Base-by-base conservation (phyloP, 2,797 vertebrate species). In the Enteromius treurensis region DNA sequence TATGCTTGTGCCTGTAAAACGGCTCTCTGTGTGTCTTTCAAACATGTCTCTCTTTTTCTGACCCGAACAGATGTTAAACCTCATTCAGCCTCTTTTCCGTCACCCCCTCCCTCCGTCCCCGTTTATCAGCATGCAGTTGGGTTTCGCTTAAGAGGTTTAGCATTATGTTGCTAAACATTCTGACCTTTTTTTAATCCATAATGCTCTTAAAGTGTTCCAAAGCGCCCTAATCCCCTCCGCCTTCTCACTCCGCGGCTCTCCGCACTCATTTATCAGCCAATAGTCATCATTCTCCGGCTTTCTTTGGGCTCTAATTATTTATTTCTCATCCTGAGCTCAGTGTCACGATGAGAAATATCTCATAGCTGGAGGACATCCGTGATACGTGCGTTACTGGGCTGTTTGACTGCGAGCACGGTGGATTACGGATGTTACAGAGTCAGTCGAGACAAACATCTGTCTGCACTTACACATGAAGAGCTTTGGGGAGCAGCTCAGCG, bases 161-260 rank as follows among this genome's bases (percentile, higher is more conserved):
- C 91, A 90, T 93, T 94, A 92, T 95, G 94, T 94, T 95, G 92
- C 93, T 94, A 94, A 95, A 95, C 94, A 95, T 94, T 94, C 93
- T 95, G 94, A 95, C 94, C 94, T 95, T 95, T 95, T 90, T 95
- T 95, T 94, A 94, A 95, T 95, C 94, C 90, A 93, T 95, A 95
- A 95, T 95, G 92, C 93, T 93, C 94, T 95, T 95, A 95, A 95
- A 95, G 94, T 94, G 93, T 94, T 94, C 92, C 92, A 94, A 94
- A 93, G 91, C 92, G 90, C 91, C 91, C 91, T 95, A 94, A 95
- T 94, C 94, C 93, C 91, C 90, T 86, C 60, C 89, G 91, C 93
- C 93, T 92, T 94, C 92, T 93, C 93, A 93, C 94, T 94, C 93
- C 93, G 91, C 92, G 93, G 92, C 93, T 95, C 93, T 91, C 89